A percentile compares a stretch with the other conserved stretches of the same genome.
Conservation (phyloP, 1,140 invertebrate genomes). For the Drosophila virilis region DNA sequence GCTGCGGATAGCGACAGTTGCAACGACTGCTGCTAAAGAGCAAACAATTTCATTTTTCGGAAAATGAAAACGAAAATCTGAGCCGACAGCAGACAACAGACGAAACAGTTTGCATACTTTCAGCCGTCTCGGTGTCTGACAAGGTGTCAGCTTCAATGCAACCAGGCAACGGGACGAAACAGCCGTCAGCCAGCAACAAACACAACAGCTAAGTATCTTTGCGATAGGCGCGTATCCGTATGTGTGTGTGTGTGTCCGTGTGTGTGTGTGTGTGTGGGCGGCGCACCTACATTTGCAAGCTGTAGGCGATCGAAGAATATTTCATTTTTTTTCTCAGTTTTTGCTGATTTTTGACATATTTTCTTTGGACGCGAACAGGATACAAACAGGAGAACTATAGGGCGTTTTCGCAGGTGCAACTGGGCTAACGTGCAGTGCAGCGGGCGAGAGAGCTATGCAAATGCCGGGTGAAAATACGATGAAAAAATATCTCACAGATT, state of each 20-base stretch:
- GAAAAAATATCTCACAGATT: conserved; percentile 55
- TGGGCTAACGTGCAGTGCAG: conserved; percentile 62
- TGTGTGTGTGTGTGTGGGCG: conserved; percentile 3
- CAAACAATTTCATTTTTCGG: conserved; percentile 54
- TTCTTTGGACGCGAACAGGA: conserved; percentile 62
- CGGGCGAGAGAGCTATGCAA: conserved; percentile 59
- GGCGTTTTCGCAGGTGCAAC: conserved; percentile 73
- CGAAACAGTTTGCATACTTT: conserved; percentile 66
- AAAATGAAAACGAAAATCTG: conserved; percentile 54
- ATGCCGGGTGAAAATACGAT: conserved; percentile 61
- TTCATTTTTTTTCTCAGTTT: conserved; percentile 43
- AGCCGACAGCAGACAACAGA: conserved; percentile 50
- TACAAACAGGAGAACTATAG: conserved; percentile 72
- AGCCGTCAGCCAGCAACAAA: background rate
- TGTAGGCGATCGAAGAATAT: conserved; percentile 71
- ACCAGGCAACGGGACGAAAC: conserved; percentile 8
- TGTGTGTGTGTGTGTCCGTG: conserved; percentile 23
- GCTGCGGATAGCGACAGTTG: no score
- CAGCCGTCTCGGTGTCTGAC: conserved; percentile 56
- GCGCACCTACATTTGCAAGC: conserved; percentile 19
- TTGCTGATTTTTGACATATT: conserved; percentile 80
- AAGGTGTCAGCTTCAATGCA: conserved; percentile 56
- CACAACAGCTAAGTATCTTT: conserved; percentile 31
- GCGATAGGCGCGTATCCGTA: no score
- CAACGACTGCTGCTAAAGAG: conserved; percentile 9